Percentiles rank a stretch among this genome's conserved stretches.
These are phyloP conservation scores for Lepisosteus osseus DNA, from an alignment of 2,113 vertebrate species.

Conservation along the genomic window DNA sequence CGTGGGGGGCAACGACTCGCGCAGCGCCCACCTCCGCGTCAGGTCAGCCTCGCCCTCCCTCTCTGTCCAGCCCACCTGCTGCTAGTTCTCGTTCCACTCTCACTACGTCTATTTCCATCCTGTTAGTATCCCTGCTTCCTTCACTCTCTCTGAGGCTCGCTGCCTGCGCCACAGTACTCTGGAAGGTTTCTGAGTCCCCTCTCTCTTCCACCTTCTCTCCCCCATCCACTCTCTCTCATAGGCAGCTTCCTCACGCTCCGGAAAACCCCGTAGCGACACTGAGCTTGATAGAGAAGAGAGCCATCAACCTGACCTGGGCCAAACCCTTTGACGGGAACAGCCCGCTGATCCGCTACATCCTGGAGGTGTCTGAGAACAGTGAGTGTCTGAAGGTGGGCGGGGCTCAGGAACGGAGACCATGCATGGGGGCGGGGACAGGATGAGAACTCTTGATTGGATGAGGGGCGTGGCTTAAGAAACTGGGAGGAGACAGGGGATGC, in stretches of 20 bases:
- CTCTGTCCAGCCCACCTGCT: neutral
- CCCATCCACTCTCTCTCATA: conserved; percentile 36
- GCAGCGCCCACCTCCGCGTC: conserved; percentile 86
- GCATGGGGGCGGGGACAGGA: neutral
- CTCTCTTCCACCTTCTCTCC: too few species aligned
- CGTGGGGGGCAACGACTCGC: conserved; percentile 87
- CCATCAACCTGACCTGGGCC: conserved; percentile 91
- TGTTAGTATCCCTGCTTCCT: neutral
- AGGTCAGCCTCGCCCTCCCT: conserved; percentile 62
- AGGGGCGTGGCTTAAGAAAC: too few species aligned
- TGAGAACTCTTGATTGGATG: too few species aligned
- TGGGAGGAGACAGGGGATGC: neutral
- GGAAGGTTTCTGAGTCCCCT: too few species aligned
- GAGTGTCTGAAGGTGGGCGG: conserved; percentile 43
- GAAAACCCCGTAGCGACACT: conserved; percentile 78
- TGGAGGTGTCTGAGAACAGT: conserved; percentile 98
- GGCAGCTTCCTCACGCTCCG: conserved; percentile 87
- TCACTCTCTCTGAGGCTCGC: neutral
- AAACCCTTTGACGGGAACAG: conserved; percentile 95
- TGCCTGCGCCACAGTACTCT: too few species aligned
- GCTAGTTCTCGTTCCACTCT: neutral
- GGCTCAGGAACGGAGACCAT: neutral
- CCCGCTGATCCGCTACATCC: conserved; percentile 81
- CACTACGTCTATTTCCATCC: conserved; percentile 32
- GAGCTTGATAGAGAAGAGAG: conserved; percentile 76